Evolutionary conservation across 2,113 vertebrate genomes (phyloP), one percentile per base, ranked within the genome.

Genomic region (Chloebia gouldiae): DNA sequence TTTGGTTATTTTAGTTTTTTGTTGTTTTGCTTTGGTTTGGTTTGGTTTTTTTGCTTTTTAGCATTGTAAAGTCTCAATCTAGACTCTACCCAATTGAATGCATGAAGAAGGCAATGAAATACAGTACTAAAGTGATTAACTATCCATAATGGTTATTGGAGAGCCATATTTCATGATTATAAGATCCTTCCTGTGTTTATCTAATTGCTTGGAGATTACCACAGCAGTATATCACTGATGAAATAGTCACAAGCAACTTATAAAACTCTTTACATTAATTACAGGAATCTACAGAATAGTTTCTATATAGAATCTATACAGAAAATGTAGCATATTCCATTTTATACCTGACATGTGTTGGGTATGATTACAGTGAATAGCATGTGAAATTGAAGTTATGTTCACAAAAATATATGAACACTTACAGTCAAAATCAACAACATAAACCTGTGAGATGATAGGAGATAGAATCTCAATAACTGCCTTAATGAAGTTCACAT

Each of bases 181-280:
- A 79, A 92, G 82, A 94, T 66, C 53, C 47, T 84, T 70, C 51
- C 90, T 94, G 57, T 89, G 56, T 51, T 95, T 81, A 92, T 92
- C 42, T 68, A 61, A 92, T 84, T 92, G 77, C 37, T 60, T 57
- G 57, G 42, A 56, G 49, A 94, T 78, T 95, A 94, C 49, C 60
- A 83, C 13, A 81, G 77, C 33, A 90, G 33, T 70, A 76, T 86
- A 70, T 88, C 76, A 81, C 71, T 81, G 51, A 88, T 51, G 65
- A 92, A 92, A 82, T 21, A 72, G 35, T 65, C 39, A 88, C 2
- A 3, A 72, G 8, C 28, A 77, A 72, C 53, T 86, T 77, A 37
- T 4, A 85, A 65, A 87, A 31, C 17, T 44, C 8, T 71, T 71
- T 31, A 47, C 0, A 6, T 66, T 87, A 72, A 45, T 63, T 90